A percentile compares a stretch with the other conserved stretches of the same genome.
phyloP scores from a whole-genome alignment of 2,797 vertebrate species.

The Trachurus trachurus region DNA sequence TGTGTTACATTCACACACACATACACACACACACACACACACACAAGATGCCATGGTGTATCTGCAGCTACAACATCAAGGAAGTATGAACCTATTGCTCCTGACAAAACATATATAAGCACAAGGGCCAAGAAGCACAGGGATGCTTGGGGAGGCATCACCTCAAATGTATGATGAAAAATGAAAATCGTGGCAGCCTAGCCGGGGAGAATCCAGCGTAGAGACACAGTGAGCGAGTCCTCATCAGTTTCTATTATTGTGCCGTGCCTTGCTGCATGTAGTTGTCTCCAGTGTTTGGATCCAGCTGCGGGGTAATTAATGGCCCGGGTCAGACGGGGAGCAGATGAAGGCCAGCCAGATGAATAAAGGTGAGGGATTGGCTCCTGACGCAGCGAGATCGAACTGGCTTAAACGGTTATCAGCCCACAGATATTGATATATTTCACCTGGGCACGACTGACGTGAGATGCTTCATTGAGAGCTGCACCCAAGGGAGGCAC shows the following conservation, averaged over 20 bases:
- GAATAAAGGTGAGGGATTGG: slow-evolving; percentile 83
- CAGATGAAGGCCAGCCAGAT: slow-evolving; percentile 76
- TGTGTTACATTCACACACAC: slow-evolving; percentile 48
- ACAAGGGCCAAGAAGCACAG: slow-evolving; percentile 14
- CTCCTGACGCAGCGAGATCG: slow-evolving; percentile 73
- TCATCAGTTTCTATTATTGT: slow-evolving; percentile 76
- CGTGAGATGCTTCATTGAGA: slow-evolving; percentile 64
- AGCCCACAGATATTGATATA: slow-evolving; percentile 80
- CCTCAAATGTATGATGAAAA: slow-evolving; percentile 66
- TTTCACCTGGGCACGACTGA: slow-evolving; percentile 71
- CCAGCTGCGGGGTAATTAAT: slow-evolving; percentile 82
- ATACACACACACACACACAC: slow-evolving; percentile 30
- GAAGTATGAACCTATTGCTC: slow-evolving; percentile 60
- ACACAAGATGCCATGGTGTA: slow-evolving; percentile 38
- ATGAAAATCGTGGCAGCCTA: slow-evolving; percentile 59
- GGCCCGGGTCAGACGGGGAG: slow-evolving; percentile 65
- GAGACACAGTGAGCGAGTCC: slow-evolving; percentile 38
- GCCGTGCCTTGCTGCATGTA: slow-evolving; percentile 31
- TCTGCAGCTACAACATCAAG: slow-evolving; percentile 37
- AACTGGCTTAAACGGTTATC: slow-evolving; percentile 82
- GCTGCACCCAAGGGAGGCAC: slow-evolving; percentile 33
- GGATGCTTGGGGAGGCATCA: slow-evolving; percentile 42
- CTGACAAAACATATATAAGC: slow-evolving; percentile 65
- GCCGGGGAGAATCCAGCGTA: slow-evolving; percentile 47
- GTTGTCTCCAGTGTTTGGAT: slow-evolving; percentile 61